Base-by-base conservation (phyloP, 2,888 invertebrate species). In the Meteorus colon region DNA sequence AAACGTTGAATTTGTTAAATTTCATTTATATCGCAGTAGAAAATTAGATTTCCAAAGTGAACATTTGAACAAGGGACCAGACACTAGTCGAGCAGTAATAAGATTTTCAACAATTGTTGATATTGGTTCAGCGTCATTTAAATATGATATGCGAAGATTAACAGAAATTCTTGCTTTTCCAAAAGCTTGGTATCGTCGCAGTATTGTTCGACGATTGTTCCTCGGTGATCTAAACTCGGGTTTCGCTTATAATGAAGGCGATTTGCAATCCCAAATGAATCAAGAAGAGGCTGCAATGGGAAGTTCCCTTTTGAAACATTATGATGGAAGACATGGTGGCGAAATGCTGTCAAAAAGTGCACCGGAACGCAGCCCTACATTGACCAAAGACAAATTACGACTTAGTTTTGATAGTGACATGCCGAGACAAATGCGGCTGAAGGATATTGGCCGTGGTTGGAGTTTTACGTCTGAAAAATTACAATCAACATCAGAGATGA, bases 91-190 rank as follows among this genome's bases (percentile, higher is more conserved):
- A 81, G 97, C 97, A n/a, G 95, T 96, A 16, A 97, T 98, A 74
- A 91, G 97, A 80, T 97, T 98, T 89, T 97, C 97, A 95, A 96
- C 97, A 1, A 97, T 98, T 81, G 95, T 97, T 84, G 98, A 98
- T 90, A 97, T 98, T 82, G 98, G 98, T 31, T 97, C 96, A 29
- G 97, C 97, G 12, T 97, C 96, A 31, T 99, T 99, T 90, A 98
- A 98, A 88, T 99, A 99, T 90, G 99, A 99, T 89, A 99, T 99
- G 98, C 93, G 99, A 48, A 93, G 99, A 0, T 90, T 99, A 79
- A 96, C 97, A 0, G 99, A 99, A 91, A 98, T 99, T 86, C 91
- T 99, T 76, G 98, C 98, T 0, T 98, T 99, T 89, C 99, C 99
- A 0, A 98, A 98, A 90, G 98, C 99, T 16, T 99, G 99, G 99